Conservation (phyloP, 35 echinoderm and acorn worm genomes). For the Chiridota heheva region DNA sequence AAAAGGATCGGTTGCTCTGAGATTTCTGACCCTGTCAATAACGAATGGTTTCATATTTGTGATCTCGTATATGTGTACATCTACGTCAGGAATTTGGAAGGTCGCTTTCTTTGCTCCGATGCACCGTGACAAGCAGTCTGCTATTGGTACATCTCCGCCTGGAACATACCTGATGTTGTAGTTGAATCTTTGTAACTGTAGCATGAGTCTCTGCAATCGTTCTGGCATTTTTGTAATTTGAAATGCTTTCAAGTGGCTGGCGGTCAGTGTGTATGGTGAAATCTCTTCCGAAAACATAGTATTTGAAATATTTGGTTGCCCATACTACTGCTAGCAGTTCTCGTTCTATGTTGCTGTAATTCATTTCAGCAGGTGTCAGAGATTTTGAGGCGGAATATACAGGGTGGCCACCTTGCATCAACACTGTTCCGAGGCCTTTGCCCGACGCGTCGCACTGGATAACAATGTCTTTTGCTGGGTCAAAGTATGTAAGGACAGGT, state of each 20-base stretch:
- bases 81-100: neutral
- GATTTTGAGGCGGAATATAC: slow-evolving; percentile 9
- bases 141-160: neutral
- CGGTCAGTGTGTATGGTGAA: slow-evolving; percentile 1
- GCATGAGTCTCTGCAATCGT: slow-evolving; percentile 31
- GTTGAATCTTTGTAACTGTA: slow-evolving; percentile 20
- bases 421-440: slow-evolving; percentile 31
- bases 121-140: slow-evolving; percentile 14
- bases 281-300: slow-evolving; percentile 23
- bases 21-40: slow-evolving; percentile 8
- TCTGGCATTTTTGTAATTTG: slow-evolving; percentile 37
- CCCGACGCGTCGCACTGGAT: slow-evolving; percentile 3
- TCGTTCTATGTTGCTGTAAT: slow-evolving; percentile 38
- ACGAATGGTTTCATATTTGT: slow-evolving; percentile 28
- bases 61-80: slow-evolving; percentile 27
- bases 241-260: neutral
- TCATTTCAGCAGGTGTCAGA: slow-evolving; percentile 7
- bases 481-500: slow-evolving; percentile 10
- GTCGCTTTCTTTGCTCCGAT: neutral
- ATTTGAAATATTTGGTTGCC: slow-evolving; percentile 30
- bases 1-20: slow-evolving; percentile 13
- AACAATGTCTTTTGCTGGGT: neutral
- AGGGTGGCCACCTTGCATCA: slow-evolving; percentile 26
- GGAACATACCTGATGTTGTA: slow-evolving; percentile 16
- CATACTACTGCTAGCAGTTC: slow-evolving; percentile 19